Percentiles rank a stretch among this genome's conserved stretches.
Evolutionary conservation across 2,888 invertebrate species (phyloP).

Genomic region (Choristoneura rosaceana): DNA sequence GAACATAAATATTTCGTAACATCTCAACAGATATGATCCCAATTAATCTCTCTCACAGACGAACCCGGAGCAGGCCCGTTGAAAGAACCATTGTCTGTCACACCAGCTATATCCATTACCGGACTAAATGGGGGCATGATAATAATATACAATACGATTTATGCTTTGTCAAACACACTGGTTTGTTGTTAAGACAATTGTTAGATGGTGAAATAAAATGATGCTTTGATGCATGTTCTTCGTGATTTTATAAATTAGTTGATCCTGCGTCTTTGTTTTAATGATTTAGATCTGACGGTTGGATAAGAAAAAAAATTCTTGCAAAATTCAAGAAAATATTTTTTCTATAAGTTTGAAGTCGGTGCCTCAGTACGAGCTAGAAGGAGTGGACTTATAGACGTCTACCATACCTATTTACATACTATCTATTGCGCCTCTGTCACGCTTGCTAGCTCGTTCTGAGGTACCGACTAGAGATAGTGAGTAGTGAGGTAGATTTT

Average conservation of each 20-base stretch:
- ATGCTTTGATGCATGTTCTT: not conserved
- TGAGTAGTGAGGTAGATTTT: no score
- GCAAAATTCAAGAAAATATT: no score
- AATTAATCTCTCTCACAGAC: not conserved
- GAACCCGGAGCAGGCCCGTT: not conserved
- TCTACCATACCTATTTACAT: no score
- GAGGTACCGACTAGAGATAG: no score
- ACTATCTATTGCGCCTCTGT: no score
- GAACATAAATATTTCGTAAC: not conserved
- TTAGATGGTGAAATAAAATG: conserved; percentile 3
- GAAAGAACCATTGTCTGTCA: conserved; percentile 14
- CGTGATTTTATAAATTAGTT: not conserved
- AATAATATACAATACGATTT: not conserved
- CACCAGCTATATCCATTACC: conserved; percentile 12
- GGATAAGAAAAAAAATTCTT: no score
- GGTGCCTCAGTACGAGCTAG: no score
- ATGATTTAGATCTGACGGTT: no score
- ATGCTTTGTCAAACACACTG: not conserved
- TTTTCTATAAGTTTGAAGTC: no score
- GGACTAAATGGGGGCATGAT: conserved; percentile 11
- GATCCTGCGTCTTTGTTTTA: no score
- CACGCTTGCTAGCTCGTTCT: no score
- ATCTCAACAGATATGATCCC: not conserved
- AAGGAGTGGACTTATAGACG: no score
- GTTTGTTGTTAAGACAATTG: not conserved